Evolutionary conservation across 2,888 invertebrate genomes (phyloP), one percentile per base, ranked within the genome.

Genomic region (Drosophila nigritarsus): DNA sequence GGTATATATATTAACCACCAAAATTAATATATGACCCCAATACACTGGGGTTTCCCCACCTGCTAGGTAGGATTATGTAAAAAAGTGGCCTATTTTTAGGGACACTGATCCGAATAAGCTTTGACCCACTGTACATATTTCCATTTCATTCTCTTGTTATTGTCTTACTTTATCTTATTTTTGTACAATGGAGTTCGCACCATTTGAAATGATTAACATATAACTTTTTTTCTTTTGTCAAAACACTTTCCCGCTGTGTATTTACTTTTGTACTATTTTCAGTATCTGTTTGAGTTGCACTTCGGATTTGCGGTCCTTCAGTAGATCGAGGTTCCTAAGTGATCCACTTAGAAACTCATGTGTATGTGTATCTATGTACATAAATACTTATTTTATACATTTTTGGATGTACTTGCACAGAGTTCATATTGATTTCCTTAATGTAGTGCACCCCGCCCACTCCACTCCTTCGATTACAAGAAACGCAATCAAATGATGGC

Each of bases 401-500:
- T 36, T 54, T 34, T 18, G 2, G 24, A 54, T 36, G 34, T 36
- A 36, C 11, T 36, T 54, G n/a, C 9, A 27, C 5, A 18, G 24
- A 27, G 24, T 11, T 54, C 11, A 36, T 29, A 49, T 29, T 49
- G 27, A 49, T 18, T 49, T 45, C 45, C 45, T 15, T 24, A 24
- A 45, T 45, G 24, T 45, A 45, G 24, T 24, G 3, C 24, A 45
- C 5, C 2, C 20, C 42, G 11, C 20, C 11, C 42, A 42, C 2
- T 20, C 9, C 20, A 11, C 20, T 11, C 20, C 42, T 34, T 27
- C 24, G 34, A 55, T 54, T 18, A n/a, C 13, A 54, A 34, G 62
- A 55, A 15, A 38, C 29, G 27, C 55, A 56, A 24, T 62, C 55
- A 56, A 48, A 55, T 29, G 55, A 34, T 29, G 29, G 27, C 18